Conservation (phyloP, 2,888 invertebrate genomes). For the Andrena camellia region DNA sequence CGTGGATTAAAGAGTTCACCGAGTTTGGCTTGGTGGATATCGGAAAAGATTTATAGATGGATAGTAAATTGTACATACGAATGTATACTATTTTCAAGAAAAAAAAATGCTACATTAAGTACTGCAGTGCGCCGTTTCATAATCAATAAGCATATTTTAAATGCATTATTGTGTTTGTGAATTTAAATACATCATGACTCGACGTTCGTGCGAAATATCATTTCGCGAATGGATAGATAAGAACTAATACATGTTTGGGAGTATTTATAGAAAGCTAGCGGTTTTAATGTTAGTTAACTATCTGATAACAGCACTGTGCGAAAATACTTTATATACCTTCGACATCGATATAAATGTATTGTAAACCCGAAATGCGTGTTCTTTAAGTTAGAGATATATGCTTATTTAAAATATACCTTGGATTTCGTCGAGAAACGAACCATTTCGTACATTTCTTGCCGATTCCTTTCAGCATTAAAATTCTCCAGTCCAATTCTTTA, state of each 20-base stretch:
- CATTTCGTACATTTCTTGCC: not conserved
- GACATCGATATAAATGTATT: conserved; percentile 3
- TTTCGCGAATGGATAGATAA: conserved; percentile 5
- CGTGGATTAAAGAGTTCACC: too few relatives aligned
- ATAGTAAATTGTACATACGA: too few relatives aligned
- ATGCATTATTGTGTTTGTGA: conserved; percentile 13
- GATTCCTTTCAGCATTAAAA: not conserved
- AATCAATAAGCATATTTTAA: not conserved
- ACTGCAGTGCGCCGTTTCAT: not conserved
- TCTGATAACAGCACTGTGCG: not conserved
- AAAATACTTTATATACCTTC: conserved; percentile 19
- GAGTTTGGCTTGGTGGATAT: too few relatives aligned
- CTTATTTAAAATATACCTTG: conserved; percentile 30
- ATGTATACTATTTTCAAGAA: not conserved
- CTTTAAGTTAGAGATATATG: conserved; percentile 8
- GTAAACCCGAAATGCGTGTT: conserved; percentile 1
- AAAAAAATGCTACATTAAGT: too few relatives aligned
- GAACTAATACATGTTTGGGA: conserved; percentile 8
- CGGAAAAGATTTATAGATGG: too few relatives aligned
- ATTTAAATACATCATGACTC: conserved; percentile 8
- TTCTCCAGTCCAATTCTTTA: not conserved
- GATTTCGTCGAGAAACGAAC: conserved; percentile 3
- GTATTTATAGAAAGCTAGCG: not conserved
- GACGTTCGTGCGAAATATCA: not conserved
- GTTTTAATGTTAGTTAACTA: not conserved